Evolutionary conservation across 2,888 invertebrate genomes (phyloP).

Genomic region (Ennomos erosarius): DNA sequence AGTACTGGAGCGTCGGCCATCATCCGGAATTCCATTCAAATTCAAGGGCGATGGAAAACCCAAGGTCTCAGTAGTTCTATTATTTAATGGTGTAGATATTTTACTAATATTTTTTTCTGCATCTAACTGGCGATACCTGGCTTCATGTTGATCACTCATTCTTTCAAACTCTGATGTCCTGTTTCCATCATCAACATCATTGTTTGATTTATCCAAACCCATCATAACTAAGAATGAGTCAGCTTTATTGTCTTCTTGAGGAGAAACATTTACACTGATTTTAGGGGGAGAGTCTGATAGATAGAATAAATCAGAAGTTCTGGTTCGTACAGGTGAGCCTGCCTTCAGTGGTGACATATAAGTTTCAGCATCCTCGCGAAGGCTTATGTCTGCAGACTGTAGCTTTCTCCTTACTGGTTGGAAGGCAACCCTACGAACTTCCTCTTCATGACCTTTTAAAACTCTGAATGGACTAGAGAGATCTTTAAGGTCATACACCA

Average conservation of each 20-base stretch:
- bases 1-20: conserved; percentile 50
- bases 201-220: conserved; percentile 71
- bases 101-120: conserved; percentile 70
- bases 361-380: conserved; percentile 70
- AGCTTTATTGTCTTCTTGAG: conserved; percentile 61
- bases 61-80: conserved; percentile 58
- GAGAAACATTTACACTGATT: conserved; percentile 49
- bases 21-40: conserved; percentile 61
- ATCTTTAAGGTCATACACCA: conserved; percentile 84
- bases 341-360: conserved; percentile 53
- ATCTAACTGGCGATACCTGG: conserved; percentile 58
- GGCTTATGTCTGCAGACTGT: conserved; percentile 69
- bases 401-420: conserved; percentile 70
- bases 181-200: conserved; percentile 61
- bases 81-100: conserved; percentile 73
- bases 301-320: conserved; percentile 73
- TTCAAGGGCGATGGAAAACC: conserved; percentile 64
- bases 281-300: conserved; percentile 71
- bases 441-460: conserved; percentile 79
- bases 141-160: conserved; percentile 62
- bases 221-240: conserved; percentile 78
- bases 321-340: conserved; percentile 57
- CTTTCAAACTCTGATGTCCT: conserved; percentile 61
- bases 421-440: conserved; percentile 77
- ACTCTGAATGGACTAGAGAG: conserved; percentile 74